Conservation (phyloP, 2,888 invertebrate genomes). For the Notodonta ziczac region DNA sequence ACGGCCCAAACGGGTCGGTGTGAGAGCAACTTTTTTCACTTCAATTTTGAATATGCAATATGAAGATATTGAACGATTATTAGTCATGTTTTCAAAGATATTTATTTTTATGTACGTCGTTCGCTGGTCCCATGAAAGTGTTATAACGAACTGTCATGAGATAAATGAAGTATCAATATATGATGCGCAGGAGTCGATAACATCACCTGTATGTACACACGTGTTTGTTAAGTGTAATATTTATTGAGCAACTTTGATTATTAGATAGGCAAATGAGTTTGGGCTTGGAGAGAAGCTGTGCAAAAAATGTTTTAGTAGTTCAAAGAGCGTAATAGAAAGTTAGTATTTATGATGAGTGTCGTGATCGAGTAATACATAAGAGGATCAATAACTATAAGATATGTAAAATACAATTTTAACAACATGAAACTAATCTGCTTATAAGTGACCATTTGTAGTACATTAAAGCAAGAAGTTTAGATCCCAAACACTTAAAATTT, state of each 20-base stretch:
- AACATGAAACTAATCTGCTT: background rate
- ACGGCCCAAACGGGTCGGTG: conserved; percentile 70
- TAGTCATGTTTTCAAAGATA: conserved; percentile 64
- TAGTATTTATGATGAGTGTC: background rate
- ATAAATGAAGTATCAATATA: conserved; percentile 45
- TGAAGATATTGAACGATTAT: conserved; percentile 80
- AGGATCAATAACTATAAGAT: too few species aligned
- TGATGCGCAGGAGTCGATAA: conserved; percentile 26
- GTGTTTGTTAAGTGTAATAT: conserved; percentile 4
- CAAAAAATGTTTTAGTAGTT: conserved; percentile 1
- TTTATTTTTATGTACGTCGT: conserved; percentile 54
- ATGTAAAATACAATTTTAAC: background rate
- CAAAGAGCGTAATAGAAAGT: background rate
- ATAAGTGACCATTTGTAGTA: too few species aligned
- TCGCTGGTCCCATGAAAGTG: conserved; percentile 56
- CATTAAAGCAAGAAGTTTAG: too few species aligned
- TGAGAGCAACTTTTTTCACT: conserved; percentile 61
- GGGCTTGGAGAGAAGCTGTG: conserved; percentile 7
- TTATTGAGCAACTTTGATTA: background rate
- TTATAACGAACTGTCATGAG: conserved; percentile 57
- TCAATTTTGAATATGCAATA: conserved; percentile 73
- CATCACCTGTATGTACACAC: background rate
- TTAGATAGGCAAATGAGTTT: conserved; percentile 5
- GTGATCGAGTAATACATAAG: background rate
- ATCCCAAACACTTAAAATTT: too few species aligned